Percentiles rank a stretch among this genome's conserved stretches.
phyloP scores from a whole-genome alignment of 2,888 invertebrate species.

The Allolobophora icterica region DNA sequence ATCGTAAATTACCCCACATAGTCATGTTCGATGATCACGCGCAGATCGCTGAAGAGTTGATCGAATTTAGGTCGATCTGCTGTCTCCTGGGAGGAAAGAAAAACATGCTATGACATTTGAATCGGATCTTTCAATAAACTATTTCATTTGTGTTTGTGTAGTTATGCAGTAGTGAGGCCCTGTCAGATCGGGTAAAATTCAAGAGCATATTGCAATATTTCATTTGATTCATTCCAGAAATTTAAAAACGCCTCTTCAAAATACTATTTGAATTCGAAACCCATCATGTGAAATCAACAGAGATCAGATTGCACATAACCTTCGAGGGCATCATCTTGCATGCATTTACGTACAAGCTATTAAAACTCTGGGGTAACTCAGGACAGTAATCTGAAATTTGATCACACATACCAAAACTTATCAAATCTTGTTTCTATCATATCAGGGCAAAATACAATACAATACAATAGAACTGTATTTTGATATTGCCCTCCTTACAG shows the following conservation, averaged over 20 bases:
- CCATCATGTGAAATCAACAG: neutral
- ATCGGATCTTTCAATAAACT: no score
- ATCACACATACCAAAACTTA: no score
- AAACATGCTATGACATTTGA: neutral
- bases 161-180: neutral
- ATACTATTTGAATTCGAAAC: neutral
- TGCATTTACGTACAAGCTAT: no score
- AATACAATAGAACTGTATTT: no score
- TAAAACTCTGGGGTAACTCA: no score
- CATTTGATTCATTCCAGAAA: neutral
- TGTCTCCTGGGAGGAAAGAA: neutral
- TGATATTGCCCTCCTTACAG: no score
- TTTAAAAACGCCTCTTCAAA: neutral
- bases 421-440: no score
- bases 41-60: conserved; percentile 11
- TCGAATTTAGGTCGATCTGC: conserved; percentile 24
- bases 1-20: neutral
- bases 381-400: no score
- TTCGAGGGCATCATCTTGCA: no score
- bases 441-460: no score
- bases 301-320: neutral
- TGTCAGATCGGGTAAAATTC: neutral
- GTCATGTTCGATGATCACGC: neutral
- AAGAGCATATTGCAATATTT: neutral
- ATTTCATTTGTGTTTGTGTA: neutral